Conservation (phyloP, 2,888 invertebrate species). For the Pseudoips prasinana region DNA sequence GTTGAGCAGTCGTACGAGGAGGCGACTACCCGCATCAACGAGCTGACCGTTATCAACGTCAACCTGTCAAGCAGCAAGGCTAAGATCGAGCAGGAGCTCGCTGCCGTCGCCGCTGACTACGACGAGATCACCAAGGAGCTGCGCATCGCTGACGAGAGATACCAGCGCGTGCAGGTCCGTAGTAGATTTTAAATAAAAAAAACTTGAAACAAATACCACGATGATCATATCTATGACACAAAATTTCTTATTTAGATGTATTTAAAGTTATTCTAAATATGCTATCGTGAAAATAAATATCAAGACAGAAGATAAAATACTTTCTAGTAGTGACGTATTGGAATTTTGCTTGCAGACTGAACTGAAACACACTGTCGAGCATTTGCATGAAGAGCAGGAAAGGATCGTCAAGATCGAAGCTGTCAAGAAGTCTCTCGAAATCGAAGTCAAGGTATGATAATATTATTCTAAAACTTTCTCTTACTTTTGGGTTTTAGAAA, state of each 20-base stretch:
- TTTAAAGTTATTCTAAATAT: too few relatives aligned
- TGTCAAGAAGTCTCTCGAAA: constrained; percentile 98
- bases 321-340: too few relatives aligned
- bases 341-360: constrained; percentile 82
- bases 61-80: constrained; percentile 96
- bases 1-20: constrained; percentile 96
- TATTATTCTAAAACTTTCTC: not conserved
- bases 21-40: constrained; percentile 94
- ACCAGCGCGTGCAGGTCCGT: constrained; percentile 91
- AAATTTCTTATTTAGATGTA: too few relatives aligned
- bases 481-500: too few relatives aligned
- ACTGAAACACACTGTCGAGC: constrained; percentile 96
- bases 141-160: constrained; percentile 96
- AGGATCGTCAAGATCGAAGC: constrained; percentile 98
- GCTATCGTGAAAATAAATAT: too few relatives aligned
- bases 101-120: constrained; percentile 95
- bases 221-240: too few relatives aligned
- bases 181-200: too few relatives aligned
- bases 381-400: constrained; percentile 97
- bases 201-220: too few relatives aligned
- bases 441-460: constrained; percentile 91
- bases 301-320: too few relatives aligned
- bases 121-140: constrained; percentile 99
- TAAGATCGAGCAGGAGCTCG: constrained; percentile 97
- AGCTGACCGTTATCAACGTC: constrained; percentile 96